Percentiles rank a stretch among this genome's conserved stretches.
Conservation (phyloP, 2,113 vertebrate species). For the Dasyornis broadbenti region DNA sequence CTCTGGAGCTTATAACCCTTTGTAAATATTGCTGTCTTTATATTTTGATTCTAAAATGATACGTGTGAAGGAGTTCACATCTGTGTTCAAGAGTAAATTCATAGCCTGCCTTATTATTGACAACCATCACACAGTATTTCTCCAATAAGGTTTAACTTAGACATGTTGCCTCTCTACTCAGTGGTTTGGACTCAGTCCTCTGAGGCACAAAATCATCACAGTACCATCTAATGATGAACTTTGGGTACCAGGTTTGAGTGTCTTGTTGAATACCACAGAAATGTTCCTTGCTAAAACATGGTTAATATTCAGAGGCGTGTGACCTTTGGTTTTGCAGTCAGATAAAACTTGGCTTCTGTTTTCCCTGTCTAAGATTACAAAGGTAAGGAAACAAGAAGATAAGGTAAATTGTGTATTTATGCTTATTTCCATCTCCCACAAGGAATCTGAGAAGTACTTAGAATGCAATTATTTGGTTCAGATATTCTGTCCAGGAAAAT, state of each 20-base stretch:
- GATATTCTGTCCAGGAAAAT: slow-evolving; percentile 27
- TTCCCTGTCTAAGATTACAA: neutral
- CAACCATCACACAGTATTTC: neutral
- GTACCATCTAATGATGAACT: neutral
- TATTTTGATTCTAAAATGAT: neutral
- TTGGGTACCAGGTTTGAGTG: neutral
- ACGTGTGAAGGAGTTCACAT: neutral
- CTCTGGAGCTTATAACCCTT: neutral
- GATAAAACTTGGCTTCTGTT: neutral
- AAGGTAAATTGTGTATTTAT: neutral
- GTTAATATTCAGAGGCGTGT: neutral
- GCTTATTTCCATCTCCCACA: neutral
- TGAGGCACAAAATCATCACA: neutral
- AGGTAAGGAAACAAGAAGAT: neutral
- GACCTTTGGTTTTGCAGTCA: neutral
- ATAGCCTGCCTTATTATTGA: neutral
- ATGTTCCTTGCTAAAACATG: neutral
- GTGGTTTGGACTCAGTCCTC: neutral
- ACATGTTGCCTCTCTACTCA: neutral
- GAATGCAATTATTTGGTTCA: slow-evolving; percentile 19
- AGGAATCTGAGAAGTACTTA: slow-evolving; percentile 1
- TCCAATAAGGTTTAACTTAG: neutral
- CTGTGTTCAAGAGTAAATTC: neutral
- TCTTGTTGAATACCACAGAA: neutral
- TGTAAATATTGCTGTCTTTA: neutral